Conservation (phyloP, 2,888 invertebrate species). For the Heteromyza rotundicornis region DNA sequence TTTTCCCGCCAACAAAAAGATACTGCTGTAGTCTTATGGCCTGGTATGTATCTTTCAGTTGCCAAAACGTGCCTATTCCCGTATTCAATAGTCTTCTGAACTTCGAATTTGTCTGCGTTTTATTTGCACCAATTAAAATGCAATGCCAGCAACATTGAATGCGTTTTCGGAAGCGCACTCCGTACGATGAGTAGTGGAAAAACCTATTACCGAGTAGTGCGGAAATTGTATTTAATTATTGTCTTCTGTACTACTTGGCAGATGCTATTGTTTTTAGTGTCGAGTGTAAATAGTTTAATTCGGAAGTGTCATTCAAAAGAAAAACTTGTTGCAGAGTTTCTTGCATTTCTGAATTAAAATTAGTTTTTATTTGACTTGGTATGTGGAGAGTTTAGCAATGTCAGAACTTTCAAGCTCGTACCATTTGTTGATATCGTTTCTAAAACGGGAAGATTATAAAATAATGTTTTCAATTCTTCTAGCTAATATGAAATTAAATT, state of each 20-base stretch:
- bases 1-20: too few species aligned
- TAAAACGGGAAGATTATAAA: too few species aligned
- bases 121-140: background rate
- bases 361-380: too few species aligned
- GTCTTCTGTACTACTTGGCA: too few species aligned
- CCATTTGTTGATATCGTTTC: too few species aligned
- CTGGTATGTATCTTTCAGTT: background rate
- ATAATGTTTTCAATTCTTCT: too few species aligned
- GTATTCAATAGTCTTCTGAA: background rate
- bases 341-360: too few species aligned
- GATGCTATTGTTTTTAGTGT: background rate
- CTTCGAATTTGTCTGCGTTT: background rate
- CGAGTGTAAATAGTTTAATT: slow-evolving; percentile 10
- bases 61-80: background rate
- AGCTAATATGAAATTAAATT: too few species aligned
- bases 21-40: background rate
- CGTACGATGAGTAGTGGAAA: background rate
- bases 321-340: slow-evolving; percentile 15
- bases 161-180: background rate
- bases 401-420: too few species aligned
- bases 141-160: background rate
- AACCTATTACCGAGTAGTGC: background rate
- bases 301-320: slow-evolving; percentile 3
- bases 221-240: too few species aligned
- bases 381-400: too few species aligned